Conservation (phyloP, 2,113 vertebrate genomes). For the Gobius niger region DNA sequence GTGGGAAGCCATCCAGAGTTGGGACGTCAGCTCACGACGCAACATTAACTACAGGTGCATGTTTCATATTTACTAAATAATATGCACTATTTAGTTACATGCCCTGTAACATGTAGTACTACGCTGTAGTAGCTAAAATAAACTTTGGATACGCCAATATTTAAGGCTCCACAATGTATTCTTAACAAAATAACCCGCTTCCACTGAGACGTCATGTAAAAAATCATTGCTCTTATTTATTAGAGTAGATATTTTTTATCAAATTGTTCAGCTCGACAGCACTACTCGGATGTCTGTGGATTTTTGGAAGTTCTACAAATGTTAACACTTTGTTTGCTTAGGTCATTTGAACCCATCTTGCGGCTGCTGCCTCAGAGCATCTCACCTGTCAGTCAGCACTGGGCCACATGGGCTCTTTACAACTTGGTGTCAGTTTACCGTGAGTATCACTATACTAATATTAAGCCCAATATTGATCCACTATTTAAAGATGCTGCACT, state of each 20-base stretch:
- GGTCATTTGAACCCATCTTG: conserved; percentile 98
- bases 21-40: conserved; percentile 95
- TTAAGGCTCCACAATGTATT: too few species aligned
- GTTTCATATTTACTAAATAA: background rate
- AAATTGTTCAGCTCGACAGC: background rate
- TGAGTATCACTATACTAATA: conserved; percentile 76
- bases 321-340: conserved; percentile 49
- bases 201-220: too few species aligned
- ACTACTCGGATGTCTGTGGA: background rate
- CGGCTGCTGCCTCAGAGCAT: conserved; percentile 94
- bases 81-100: background rate
- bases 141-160: too few species aligned
- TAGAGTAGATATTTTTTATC: too few species aligned
- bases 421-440: conserved; percentile 98
- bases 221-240: too few species aligned
- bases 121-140: too few species aligned
- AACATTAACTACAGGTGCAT: conserved; percentile 97
- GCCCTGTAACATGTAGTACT: too few species aligned
- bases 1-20: conserved; percentile 97
- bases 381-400: conserved; percentile 95
- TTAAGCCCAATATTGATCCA: background rate
- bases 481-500: background rate
- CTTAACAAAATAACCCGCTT: too few species aligned
- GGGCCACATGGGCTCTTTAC: conserved; percentile 97
- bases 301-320: conserved; percentile 7